Conservation (phyloP, 1,140 invertebrate species). For the Artemia franciscana region DNA sequence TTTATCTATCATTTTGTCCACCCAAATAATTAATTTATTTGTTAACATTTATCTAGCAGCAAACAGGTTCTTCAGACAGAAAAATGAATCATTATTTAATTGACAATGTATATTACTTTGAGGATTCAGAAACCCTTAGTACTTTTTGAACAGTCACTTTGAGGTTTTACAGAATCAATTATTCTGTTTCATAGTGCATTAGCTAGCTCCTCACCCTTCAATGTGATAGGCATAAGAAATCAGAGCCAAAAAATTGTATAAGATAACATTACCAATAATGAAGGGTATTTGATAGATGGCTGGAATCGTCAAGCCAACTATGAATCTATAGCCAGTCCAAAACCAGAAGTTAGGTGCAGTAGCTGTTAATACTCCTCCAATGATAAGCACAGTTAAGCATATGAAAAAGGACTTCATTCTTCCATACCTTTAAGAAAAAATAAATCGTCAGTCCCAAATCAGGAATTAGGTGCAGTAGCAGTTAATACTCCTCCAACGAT, state of each 20-base stretch:
- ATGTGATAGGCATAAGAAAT: constrained; percentile 2
- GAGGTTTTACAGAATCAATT: too few relatives aligned
- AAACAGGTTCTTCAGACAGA: too few relatives aligned
- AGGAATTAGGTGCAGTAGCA: constrained; percentile 45
- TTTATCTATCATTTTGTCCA: too few relatives aligned
- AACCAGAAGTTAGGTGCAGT: constrained; percentile 48
- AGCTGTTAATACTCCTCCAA: constrained; percentile 49
- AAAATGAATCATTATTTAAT: too few relatives aligned
- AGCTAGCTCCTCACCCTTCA: not conserved
- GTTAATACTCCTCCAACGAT: constrained; percentile 50
- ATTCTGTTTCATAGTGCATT: not conserved
- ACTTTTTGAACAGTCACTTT: too few relatives aligned
- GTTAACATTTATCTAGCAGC: too few relatives aligned
- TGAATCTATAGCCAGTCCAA: constrained; percentile 46
- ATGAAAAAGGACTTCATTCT: constrained; percentile 53
- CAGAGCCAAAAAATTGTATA: constrained; percentile 1
- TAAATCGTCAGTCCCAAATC: constrained; percentile 67
- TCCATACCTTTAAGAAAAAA: constrained; percentile 33
- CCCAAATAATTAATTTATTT: too few relatives aligned
- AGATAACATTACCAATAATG: constrained; percentile 58
- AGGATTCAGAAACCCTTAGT: too few relatives aligned
- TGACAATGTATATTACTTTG: too few relatives aligned
- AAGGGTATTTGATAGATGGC: constrained; percentile 86
- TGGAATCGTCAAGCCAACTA: constrained; percentile 66
- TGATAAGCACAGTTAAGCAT: constrained; percentile 45